Percentiles rank a stretch among this genome's conserved stretches.
phyloP scores from a whole-genome alignment of 2,797 vertebrate species.

The Aeoliscus strigatus region DNA sequence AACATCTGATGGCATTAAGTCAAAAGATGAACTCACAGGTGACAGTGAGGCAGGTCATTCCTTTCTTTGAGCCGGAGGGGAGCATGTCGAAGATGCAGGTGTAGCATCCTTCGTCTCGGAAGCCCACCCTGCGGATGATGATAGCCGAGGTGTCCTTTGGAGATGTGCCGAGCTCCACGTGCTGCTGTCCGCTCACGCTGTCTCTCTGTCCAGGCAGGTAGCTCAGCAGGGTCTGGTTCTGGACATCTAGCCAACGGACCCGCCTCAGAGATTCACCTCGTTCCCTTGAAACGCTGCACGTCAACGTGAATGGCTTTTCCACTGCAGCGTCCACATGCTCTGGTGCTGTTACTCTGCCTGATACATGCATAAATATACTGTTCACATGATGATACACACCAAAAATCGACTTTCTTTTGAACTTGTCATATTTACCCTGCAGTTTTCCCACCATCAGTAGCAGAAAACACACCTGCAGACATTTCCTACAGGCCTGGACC shows the following conservation, averaged over 20 bases:
- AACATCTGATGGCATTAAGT: neutral
- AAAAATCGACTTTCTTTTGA: neutral
- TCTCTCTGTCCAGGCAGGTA: slow-evolving; percentile 64
- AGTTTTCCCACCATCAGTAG: slow-evolving; percentile 58
- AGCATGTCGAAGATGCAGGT: slow-evolving; percentile 75
- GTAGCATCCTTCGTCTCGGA: slow-evolving; percentile 77
- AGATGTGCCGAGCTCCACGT: slow-evolving; percentile 67
- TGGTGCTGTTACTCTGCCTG: slow-evolving; percentile 69
- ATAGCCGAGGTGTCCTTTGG: slow-evolving; percentile 63
- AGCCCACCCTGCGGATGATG: slow-evolving; percentile 70
- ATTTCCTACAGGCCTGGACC: slow-evolving; percentile 46
- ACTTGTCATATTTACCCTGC: slow-evolving; percentile 57
- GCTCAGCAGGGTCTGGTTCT: slow-evolving; percentile 72
- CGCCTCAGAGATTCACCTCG: slow-evolving; percentile 61
- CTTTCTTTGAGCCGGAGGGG: slow-evolving; percentile 65
- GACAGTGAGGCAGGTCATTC: slow-evolving; percentile 70
- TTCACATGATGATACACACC: neutral
- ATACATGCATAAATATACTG: slow-evolving; percentile 20
- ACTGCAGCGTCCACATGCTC: slow-evolving; percentile 58
- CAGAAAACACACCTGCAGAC: slow-evolving; percentile 65
- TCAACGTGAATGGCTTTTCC: slow-evolving; percentile 71
- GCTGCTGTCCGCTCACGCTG: slow-evolving; percentile 73
- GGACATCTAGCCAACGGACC: slow-evolving; percentile 73
- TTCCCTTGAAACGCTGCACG: slow-evolving; percentile 60
- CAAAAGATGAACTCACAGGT: slow-evolving; percentile 56